Evolutionary conservation across 2,888 invertebrate genomes (phyloP).

Genomic region (Gastrophysa polygoni): DNA sequence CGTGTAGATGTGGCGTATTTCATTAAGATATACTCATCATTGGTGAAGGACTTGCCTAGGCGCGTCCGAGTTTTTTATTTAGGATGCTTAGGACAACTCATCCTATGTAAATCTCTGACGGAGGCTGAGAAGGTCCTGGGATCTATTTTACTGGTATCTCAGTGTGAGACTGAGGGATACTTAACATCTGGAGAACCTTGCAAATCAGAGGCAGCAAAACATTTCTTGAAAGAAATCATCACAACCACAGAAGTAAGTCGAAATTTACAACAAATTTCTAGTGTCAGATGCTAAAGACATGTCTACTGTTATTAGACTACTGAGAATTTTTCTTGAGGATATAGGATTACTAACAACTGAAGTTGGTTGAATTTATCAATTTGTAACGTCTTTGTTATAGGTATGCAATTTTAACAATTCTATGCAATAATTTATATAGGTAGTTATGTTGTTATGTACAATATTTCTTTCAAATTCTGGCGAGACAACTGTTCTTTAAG

Average conservation of each 20-base stretch:
- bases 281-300: too few relatives aligned
- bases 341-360: too few relatives aligned
- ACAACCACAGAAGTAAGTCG: neutral
- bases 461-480: too few relatives aligned
- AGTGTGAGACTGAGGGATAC: constrained; percentile 8
- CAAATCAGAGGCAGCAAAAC: neutral
- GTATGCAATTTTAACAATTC: too few relatives aligned
- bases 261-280: neutral
- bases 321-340: too few relatives aligned
- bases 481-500: too few relatives aligned
- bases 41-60: constrained; percentile 1
- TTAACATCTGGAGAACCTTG: neutral
- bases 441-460: too few relatives aligned
- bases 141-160: constrained; percentile 1
- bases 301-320: too few relatives aligned
- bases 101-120: neutral
- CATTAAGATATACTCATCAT: constrained; percentile 4
- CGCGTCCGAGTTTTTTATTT: neutral
- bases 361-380: too few relatives aligned
- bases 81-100: neutral
- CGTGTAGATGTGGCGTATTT: constrained; percentile 12
- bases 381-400: too few relatives aligned
- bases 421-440: too few relatives aligned
- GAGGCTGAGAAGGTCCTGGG: neutral
- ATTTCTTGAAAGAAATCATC: neutral